Evolutionary conservation across 2,888 invertebrate genomes (phyloP), one percentile per base, ranked within the genome.

Genomic region (Xanthorhoe spadicearia): DNA sequence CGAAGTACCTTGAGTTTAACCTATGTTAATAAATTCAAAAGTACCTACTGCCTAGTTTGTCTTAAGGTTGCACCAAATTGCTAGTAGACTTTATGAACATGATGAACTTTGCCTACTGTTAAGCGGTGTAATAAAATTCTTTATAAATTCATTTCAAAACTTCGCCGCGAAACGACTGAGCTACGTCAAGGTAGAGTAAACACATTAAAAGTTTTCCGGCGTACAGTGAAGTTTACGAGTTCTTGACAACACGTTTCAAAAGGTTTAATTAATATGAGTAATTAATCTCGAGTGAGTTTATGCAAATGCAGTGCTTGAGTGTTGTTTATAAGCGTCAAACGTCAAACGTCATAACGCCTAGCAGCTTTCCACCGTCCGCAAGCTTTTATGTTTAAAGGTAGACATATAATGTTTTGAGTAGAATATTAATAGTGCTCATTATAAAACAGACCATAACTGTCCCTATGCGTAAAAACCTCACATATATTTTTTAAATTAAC

Each of bases 221-320:
- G 48, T 15, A 17, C 15, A 15, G 48, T 38, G 15, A 65, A 55
- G 65, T 56, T 61, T 48, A 52, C 28, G 51, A 51, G 61, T 65
- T 65, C 56, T 46, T 46, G 58, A 58, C 50, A 50, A 13, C 15
- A 15, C 35, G 32, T 53, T 32, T 50, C 18, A 18, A 18, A 50
- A 10, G 18, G 49, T 50, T 23, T 23, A 23, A 51, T 51, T 19
- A 18, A 51, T 19, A 51, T n/a, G 10, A 13, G 2, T 51, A 51
- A 23, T 51, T 19, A 23, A 6, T 51, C 51, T 51, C 48, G 13
- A 7, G 48, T 15, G n/a, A 15, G 48, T 17, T 48, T 15, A 48
- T 48, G 15, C 48, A 48, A 48, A 43, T 43, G 38, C 38, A 43
- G 38, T 43, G 13, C 38, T 43, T 43, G 38, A 13, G 38, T 10